Conservation (phyloP, 2,888 invertebrate genomes). For the Smittia aterrima region DNA sequence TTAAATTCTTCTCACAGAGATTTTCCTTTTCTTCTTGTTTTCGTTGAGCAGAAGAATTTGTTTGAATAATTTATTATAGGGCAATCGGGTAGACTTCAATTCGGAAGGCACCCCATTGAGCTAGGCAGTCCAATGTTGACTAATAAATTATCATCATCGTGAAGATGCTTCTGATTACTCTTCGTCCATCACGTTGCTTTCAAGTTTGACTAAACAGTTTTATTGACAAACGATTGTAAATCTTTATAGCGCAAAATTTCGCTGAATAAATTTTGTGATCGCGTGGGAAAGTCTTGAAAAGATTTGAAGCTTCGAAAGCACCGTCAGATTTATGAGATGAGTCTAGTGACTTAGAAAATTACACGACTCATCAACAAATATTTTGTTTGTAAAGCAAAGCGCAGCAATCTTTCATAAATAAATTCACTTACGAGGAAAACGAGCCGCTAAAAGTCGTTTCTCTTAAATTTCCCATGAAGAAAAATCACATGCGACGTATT, state of each 20-base stretch:
- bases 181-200: not conserved
- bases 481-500: too few relatives aligned
- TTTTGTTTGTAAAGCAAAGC: not conserved
- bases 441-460: too few relatives aligned
- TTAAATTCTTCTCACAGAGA: not conserved
- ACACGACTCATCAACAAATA: not conserved
- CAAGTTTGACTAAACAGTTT: not conserved
- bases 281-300: constrained; percentile 36
- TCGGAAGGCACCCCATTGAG: constrained; percentile 31
- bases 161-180: constrained; percentile 30
- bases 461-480: too few relatives aligned
- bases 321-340: not conserved
- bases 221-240: constrained; percentile 34
- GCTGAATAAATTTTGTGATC: constrained; percentile 5
- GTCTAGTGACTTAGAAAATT: not conserved
- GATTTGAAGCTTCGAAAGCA: not conserved
- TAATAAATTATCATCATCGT: constrained; percentile 23
- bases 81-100: not conserved
- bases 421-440: too few relatives aligned
- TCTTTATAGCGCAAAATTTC: constrained; percentile 31
- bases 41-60: constrained; percentile 40
- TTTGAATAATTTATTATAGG: constrained; percentile 39
- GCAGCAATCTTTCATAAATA: too few relatives aligned
- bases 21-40: not conserved
- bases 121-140: not conserved